Conservation (phyloP, 2,113 vertebrate species). For the Psophia crepitans region DNA sequence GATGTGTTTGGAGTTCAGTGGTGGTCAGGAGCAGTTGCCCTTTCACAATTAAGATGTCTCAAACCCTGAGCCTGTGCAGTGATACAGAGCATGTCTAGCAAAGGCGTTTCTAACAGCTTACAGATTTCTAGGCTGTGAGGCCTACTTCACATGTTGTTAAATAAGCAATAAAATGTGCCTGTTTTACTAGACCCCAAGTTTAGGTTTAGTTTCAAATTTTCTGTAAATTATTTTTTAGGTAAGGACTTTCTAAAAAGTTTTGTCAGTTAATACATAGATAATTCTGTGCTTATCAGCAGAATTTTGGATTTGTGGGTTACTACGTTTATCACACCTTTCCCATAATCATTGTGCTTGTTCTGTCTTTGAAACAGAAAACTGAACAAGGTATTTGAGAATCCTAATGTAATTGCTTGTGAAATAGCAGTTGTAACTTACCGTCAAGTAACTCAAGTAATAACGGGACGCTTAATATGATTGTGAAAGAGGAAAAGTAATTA, state of each 20-base stretch:
- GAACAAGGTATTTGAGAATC: background rate
- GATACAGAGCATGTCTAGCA: background rate
- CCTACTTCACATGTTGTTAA: background rate
- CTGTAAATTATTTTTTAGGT: background rate
- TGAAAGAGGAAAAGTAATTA: background rate
- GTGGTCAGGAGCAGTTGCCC: background rate
- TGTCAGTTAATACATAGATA: background rate
- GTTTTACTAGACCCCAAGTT: background rate
- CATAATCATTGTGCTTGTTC: background rate
- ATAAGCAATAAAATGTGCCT: background rate
- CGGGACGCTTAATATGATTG: background rate
- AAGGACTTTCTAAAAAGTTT: background rate
- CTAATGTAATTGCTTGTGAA: background rate
- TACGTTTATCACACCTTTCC: background rate
- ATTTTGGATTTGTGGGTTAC: background rate
- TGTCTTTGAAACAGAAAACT: background rate
- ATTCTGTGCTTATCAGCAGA: background rate
- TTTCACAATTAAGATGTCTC: background rate
- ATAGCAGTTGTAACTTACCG: background rate
- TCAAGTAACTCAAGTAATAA: background rate
- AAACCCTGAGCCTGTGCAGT: background rate
- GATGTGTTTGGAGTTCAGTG: background rate
- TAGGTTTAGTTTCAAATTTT: background rate
- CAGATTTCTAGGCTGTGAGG: background rate
- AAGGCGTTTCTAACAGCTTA: background rate